phyloP scores from a whole-genome alignment of 2,888 invertebrate genomes.

The Patella pellucida region DNA sequence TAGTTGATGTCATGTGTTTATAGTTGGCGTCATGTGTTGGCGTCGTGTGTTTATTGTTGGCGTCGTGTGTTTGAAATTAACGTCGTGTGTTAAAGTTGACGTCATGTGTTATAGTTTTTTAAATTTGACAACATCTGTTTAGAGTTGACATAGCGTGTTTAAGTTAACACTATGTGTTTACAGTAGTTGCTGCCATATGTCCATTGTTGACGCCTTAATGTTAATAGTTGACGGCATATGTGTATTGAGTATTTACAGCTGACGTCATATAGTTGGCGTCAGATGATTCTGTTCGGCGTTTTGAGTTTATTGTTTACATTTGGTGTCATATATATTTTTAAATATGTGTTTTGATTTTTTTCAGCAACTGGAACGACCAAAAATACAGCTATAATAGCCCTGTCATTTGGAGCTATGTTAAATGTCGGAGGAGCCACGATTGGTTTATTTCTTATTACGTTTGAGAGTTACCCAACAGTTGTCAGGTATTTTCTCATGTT shows the following conservation, averaged over 20 bases:
- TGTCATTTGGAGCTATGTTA: slow-evolving; percentile 17
- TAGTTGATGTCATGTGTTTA: background rate
- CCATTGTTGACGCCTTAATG: background rate
- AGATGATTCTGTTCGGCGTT: background rate
- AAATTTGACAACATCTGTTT: too few relatives aligned
- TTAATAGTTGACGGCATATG: too few relatives aligned
- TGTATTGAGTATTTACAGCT: too few relatives aligned
- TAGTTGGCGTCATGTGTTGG: background rate
- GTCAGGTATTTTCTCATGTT: slow-evolving; percentile 16
- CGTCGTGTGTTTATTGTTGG: background rate
- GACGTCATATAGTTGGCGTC: background rate
- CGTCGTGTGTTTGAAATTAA: background rate
- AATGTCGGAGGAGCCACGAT: slow-evolving; percentile 19
- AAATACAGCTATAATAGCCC: slow-evolving; percentile 16
- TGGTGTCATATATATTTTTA: background rate
- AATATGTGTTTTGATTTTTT: background rate
- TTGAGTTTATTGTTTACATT: background rate
- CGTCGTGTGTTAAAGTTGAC: too few relatives aligned
- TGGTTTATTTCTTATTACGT: slow-evolving; percentile 22
- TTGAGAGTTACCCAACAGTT: slow-evolving; percentile 26
- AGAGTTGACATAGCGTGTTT: too few relatives aligned
- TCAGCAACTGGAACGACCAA: background rate
- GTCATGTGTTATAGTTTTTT: too few relatives aligned
- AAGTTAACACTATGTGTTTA: background rate
- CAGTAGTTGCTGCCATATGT: too few relatives aligned